Conservation (phyloP, 2,888 invertebrate genomes). For the Cheilosia vernalis region DNA sequence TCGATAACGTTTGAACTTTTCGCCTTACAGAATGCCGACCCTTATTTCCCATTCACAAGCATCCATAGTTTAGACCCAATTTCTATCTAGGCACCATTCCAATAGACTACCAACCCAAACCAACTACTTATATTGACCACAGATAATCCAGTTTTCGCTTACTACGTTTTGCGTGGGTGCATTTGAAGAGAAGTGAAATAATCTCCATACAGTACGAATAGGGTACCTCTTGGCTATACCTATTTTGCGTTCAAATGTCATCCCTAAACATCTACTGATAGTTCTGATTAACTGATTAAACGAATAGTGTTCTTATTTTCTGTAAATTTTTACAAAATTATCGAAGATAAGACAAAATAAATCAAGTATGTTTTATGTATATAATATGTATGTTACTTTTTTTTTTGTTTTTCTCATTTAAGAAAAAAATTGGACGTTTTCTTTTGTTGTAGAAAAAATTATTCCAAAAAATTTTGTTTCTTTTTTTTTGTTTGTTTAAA, state of each 20-base stretch:
- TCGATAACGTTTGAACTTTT: no score
- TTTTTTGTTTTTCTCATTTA: slow-evolving; percentile 49
- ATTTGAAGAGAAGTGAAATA: slow-evolving; percentile 36
- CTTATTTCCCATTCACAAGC: no score
- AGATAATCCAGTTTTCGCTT: slow-evolving; percentile 22
- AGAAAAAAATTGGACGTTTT: slow-evolving; percentile 74
- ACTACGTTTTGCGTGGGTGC: slow-evolving; percentile 33
- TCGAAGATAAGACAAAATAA: slow-evolving; percentile 39
- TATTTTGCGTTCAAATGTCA: not conserved
- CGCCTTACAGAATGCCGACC: no score
- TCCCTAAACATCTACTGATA: no score
- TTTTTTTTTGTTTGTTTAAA: slow-evolving; percentile 48
- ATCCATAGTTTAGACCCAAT: no score
- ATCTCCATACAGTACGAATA: slow-evolving; percentile 23
- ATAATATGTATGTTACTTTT: slow-evolving; percentile 13
- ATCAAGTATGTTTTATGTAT: slow-evolving; percentile 18
- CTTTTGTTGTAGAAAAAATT: slow-evolving; percentile 72
- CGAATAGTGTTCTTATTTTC: slow-evolving; percentile 5
- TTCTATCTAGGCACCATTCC: no score
- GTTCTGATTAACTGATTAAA: not conserved
- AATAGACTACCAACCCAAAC: not conserved
- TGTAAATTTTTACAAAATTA: slow-evolving; percentile 35
- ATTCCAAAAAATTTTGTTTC: slow-evolving; percentile 61
- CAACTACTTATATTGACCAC: slow-evolving; percentile 18
- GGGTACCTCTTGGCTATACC: no score